Evolutionary conservation across 2,888 invertebrate genomes (phyloP).

Genomic region (Phyllotreta striolata): DNA sequence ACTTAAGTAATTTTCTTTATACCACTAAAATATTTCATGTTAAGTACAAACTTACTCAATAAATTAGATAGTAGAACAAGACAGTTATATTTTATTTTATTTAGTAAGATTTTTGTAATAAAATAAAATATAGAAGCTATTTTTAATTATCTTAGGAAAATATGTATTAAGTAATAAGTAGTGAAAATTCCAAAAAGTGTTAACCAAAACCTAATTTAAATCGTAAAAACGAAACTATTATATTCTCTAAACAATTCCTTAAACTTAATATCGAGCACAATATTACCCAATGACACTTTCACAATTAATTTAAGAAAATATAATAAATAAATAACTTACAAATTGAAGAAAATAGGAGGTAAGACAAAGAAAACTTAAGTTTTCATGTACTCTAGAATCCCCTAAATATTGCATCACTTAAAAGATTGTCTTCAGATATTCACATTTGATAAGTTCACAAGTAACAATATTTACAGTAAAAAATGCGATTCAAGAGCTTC

Average conservation of each 20-base stretch:
- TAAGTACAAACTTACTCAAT: slow-evolving; percentile 19
- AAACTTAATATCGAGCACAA: too few species aligned
- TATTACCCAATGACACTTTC: slow-evolving; percentile 2
- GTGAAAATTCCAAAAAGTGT: too few species aligned
- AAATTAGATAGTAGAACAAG: background rate
- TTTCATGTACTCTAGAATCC: slow-evolving; percentile 36
- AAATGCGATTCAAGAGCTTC: slow-evolving; percentile 29
- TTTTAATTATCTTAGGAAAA: too few species aligned
- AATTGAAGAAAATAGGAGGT: slow-evolving; percentile 6
- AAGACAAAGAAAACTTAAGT: slow-evolving; percentile 36
- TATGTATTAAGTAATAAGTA: too few species aligned
- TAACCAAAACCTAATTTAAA: too few species aligned
- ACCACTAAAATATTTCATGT: slow-evolving; percentile 7
- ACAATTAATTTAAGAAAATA: background rate
- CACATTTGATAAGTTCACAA: slow-evolving; percentile 48
- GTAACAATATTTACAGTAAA: slow-evolving; percentile 47
- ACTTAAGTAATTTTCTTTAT: slow-evolving; percentile 20
- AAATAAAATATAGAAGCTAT: too few species aligned
- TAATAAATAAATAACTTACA: slow-evolving; percentile 26
- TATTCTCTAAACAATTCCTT: too few species aligned
- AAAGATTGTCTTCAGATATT: slow-evolving; percentile 54
- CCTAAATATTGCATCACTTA: slow-evolving; percentile 56
- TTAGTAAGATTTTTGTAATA: too few species aligned
- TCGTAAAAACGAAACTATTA: too few species aligned
- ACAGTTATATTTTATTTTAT: too few species aligned